Evolutionary conservation across 2,797 vertebrate species (phyloP), one percentile per base, ranked within the genome.

Genomic region (Pipistrellus kuhlii): DNA sequence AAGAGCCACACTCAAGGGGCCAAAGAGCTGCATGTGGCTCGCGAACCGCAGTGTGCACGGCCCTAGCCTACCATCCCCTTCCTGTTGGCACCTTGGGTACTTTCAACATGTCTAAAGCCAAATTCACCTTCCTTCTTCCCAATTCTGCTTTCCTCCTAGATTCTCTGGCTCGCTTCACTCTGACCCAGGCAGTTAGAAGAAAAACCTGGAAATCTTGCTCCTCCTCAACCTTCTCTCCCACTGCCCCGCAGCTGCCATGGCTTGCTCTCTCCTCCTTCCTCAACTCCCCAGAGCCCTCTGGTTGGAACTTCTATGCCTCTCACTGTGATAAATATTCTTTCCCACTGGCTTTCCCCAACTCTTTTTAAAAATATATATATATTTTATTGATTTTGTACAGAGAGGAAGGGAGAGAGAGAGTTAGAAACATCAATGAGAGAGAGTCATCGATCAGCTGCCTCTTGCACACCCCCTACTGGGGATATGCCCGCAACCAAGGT

Each of bases 111-210:
- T 78, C 30, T 62, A 48, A 88, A 88, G 73, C 35, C 57, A 91
- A 64, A 75, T n/a, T 68, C 30, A n/a, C 25, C 80, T 81, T 90
- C 59, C 82, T 82, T 75, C 72, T 82, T 69, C 71, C 71, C 38
- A 71, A 57, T 35, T 51, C 41, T 83, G 46, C 64, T 76, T 46
- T 76, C 76, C 71, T 62, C 18, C 12, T 23, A 21, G 73, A 91
- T 80, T 77, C 68, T 44, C 30, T 18, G 44, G 64, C 32, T 94
- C 46, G 64, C 30, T 94, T 53, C n/a, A 20, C 14, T 51, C 38
- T 71, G 51, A 25, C 27, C 68, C 27, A 76, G 53, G 72, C 64
- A 55, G 27, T 30, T 18, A 35, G 18, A 71, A 71, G 53, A 81
- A 85, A 96, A 76, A 59, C 8, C 46, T 11, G 30, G 66, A 35